Conservation (phyloP, 1,140 invertebrate genomes). For the Drusus annulatus region DNA sequence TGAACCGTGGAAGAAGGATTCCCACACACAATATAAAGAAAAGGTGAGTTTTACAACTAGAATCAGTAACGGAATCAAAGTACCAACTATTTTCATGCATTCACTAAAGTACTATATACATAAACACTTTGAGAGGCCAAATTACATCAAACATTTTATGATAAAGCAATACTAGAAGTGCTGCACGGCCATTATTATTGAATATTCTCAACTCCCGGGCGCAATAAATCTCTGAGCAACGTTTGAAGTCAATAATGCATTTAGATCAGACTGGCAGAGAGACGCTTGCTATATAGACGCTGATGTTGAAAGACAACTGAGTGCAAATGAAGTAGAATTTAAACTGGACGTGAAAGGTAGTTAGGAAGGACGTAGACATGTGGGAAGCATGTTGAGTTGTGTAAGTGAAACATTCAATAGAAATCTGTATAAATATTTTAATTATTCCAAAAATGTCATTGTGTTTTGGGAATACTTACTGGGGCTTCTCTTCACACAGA, state of each 20-base stretch:
- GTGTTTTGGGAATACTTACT: conserved; percentile 75
- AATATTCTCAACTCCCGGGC: too few relatives aligned
- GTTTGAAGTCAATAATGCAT: too few relatives aligned
- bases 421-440: conserved; percentile 44
- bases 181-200: not conserved
- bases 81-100: conserved; percentile 51
- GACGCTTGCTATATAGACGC: too few relatives aligned
- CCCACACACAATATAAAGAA: not conserved
- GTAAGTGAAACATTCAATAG: conserved; percentile 26
- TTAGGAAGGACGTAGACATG: not conserved
- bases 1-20: not conserved
- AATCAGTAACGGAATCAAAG: conserved; percentile 38
- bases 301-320: too few relatives aligned
- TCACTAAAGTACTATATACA: conserved; percentile 21
- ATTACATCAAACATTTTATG: not conserved
- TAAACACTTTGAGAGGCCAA: conserved; percentile 30
- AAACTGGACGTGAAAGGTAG: too few relatives aligned
- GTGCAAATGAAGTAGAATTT: too few relatives aligned
- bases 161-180: conserved; percentile 21
- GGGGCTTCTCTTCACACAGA: conserved; percentile 74
- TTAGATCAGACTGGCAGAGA: too few relatives aligned
- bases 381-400: not conserved
- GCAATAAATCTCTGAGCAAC: too few relatives aligned
- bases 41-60: conserved; percentile 28
- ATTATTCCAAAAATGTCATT: conserved; percentile 58